Evolutionary conservation across 92 coral and sea anemone species (phyloP), one percentile per base, ranked within the genome.

Genomic region (Palythoa heliodiscus): DNA sequence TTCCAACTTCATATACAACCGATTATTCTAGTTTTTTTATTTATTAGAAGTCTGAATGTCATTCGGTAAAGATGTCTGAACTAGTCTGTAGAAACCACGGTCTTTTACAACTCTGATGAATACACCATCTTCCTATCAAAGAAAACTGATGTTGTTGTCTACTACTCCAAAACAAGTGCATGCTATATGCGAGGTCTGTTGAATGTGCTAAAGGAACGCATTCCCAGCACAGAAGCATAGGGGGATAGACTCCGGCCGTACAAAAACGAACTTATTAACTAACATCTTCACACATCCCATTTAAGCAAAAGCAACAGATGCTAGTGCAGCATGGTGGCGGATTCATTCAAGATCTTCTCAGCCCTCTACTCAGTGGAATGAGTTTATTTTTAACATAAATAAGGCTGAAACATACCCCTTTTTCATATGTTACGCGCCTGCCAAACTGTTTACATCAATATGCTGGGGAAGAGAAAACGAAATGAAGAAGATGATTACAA

Each of bases 341-440:
- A n/a, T 72, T 72, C n/a, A 16, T 72, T 72, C 55, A 72, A 72
- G 76, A 70, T 70, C 74, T 25, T 0, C 74, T 70, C 74, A 70
- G 19, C 9, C 74, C 74, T 15, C 50, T 70, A 1, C 73, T 69
- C 14, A 69, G 73, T 15, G 39, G 73, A 23, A 69, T 69, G 7
- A 69, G 73, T 69, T 10, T 37, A 12, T 37, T 71, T 71, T 38
- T 71, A 37, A 2, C 39, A 71, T 71, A 71, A 38, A 69, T 69
- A 69, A 15, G 73, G 73, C 73, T 69, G 43, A 22, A 0, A 38
- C 11, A 69, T 38, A 7, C 11, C 52, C 76, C 52, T 11, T 71
- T 71, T 13, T 71, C 76, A 71, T 19, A 39, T 37, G 52, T 71
- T 71, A 71, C 52, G 39, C 52, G 52, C 53, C 1, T 39, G 9